These are phyloP conservation scores for Matsumurasca onukii DNA, from an alignment of 1,140 invertebrate genomes.

Conservation along the genomic window DNA sequence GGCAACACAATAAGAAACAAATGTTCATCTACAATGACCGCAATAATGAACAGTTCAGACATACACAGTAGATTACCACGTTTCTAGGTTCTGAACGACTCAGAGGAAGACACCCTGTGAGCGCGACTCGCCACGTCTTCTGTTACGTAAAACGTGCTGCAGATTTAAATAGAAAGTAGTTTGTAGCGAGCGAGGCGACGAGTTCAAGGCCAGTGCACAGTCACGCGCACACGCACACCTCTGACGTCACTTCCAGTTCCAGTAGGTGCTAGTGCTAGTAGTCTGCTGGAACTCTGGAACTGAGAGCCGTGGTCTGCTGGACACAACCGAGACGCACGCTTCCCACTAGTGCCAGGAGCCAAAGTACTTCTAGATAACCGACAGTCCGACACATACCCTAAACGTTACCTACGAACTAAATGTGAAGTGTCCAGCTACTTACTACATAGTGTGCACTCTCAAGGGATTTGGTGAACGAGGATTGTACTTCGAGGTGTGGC, in stretches of 20 bases:
- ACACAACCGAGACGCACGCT: not conserved
- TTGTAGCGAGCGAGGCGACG: slow-evolving; percentile 4
- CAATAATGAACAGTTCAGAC: not conserved
- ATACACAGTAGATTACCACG: not conserved
- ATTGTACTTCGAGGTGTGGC: too few relatives aligned
- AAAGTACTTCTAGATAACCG: not conserved
- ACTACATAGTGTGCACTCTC: not conserved
- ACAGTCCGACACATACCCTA: not conserved
- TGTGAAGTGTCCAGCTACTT: not conserved
- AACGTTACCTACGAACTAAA: not conserved
- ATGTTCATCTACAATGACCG: not conserved
- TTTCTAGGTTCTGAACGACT: not conserved
- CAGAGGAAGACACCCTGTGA: not conserved
- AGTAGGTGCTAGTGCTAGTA: not conserved
- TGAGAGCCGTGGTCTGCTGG: not conserved
- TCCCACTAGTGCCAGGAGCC: not conserved
- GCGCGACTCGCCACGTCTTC: not conserved
- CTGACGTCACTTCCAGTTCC: slow-evolving; percentile 15
- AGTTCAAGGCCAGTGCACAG: slow-evolving; percentile 6
- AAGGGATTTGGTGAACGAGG: too few relatives aligned
- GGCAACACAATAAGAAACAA: too few relatives aligned
- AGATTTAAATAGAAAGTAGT: slow-evolving; percentile 16
- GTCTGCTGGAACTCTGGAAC: not conserved
- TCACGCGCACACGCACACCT: not conserved
- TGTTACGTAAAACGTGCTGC: not conserved